phyloP scores from a whole-genome alignment of 2,888 invertebrate species.

The Athrips mouffetella region DNA sequence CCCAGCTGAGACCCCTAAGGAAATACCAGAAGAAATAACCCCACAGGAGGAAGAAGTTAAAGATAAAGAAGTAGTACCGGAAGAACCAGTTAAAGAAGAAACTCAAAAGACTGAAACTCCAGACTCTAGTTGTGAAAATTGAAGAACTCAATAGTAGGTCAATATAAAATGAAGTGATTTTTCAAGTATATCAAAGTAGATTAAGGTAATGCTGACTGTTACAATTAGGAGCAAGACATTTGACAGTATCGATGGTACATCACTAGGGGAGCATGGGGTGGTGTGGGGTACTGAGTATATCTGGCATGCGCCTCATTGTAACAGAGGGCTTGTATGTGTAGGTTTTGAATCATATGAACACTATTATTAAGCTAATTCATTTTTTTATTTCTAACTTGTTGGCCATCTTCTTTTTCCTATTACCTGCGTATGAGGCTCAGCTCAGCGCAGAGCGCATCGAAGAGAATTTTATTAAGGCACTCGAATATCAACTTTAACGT shows the following conservation, averaged over 20 bases:
- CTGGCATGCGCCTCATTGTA: no score
- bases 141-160: conserved; percentile 22
- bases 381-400: no score
- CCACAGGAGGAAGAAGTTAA: conserved; percentile 16
- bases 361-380: not conserved
- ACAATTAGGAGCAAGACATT: no score
- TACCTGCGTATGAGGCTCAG: no score
- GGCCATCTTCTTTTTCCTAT: no score
- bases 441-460: no score
- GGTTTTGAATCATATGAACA: not conserved
- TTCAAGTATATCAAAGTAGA: conserved; percentile 1
- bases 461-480: no score
- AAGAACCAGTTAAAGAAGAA: conserved; percentile 25
- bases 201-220: not conserved
- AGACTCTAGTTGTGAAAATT: conserved; percentile 25
- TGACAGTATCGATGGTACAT: not conserved
- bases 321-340: no score
- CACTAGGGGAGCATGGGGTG: no score
- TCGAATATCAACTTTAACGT: no score
- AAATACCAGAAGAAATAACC: conserved; percentile 23
- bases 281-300: no score
- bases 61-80: conserved; percentile 14
- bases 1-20: conserved; percentile 28
- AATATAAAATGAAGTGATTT: conserved; percentile 18
- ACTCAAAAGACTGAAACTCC: conserved; percentile 29